Percentiles rank a stretch among this genome's conserved stretches.
Conservation (phyloP, 1,140 invertebrate genomes). For the Pseudobourletiella spinata region DNA sequence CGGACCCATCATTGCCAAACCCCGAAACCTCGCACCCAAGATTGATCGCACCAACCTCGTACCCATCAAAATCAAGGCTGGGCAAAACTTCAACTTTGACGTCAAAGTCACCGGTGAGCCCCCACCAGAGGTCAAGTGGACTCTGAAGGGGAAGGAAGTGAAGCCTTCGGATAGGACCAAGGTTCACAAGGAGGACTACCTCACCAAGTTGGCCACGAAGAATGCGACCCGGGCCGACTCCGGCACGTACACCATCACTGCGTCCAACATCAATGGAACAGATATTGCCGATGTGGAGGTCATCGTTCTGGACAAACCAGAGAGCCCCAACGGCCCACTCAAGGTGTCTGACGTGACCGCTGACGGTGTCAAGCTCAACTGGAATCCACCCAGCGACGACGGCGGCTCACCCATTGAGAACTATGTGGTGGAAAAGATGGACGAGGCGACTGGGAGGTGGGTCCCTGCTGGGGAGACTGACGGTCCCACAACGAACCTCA, state of each 20-base stretch:
- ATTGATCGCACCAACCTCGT: slow-evolving; percentile 81
- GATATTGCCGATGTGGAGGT: slow-evolving; percentile 87
- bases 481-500: slow-evolving; percentile 60
- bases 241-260: slow-evolving; percentile 81
- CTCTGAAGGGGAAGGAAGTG: slow-evolving; percentile 61
- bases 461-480: slow-evolving; percentile 81
- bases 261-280: slow-evolving; percentile 87
- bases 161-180: slow-evolving; percentile 60
- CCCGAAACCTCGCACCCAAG: slow-evolving; percentile 72
- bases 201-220: slow-evolving; percentile 76
- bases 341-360: slow-evolving; percentile 77
- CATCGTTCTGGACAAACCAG: slow-evolving; percentile 80
- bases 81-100: slow-evolving; percentile 71
- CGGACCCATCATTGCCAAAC: slow-evolving; percentile 79
- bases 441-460: slow-evolving; percentile 85
- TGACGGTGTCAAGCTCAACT: slow-evolving; percentile 71
- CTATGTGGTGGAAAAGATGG: slow-evolving; percentile 89
- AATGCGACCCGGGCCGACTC: slow-evolving; percentile 79
- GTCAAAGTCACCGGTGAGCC: slow-evolving; percentile 80
- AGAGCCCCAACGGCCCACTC: slow-evolving; percentile 81
- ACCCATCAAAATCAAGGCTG: slow-evolving; percentile 76
- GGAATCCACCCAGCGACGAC: slow-evolving; percentile 81
- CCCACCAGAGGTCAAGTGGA: slow-evolving; percentile 81
- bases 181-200: slow-evolving; percentile 75
- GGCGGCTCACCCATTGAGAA: slow-evolving; percentile 80